Conservation (phyloP, 2,888 invertebrate species). For the Hirtodrosophila trivittata region DNA sequence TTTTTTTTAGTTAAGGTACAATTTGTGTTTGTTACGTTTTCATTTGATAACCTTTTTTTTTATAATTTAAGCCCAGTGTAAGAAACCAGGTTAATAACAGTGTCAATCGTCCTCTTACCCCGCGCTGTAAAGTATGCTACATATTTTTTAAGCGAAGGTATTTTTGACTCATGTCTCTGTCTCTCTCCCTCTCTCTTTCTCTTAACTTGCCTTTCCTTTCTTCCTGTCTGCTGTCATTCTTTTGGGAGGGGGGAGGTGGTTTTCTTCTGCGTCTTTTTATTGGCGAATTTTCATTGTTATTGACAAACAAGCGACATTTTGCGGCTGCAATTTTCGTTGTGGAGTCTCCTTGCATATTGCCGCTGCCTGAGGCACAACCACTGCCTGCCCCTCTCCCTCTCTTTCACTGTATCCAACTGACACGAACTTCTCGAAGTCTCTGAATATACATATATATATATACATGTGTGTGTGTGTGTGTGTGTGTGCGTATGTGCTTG, state of each 20-base stretch:
- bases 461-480: not conserved
- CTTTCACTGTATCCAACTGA: not conserved
- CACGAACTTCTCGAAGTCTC: not conserved
- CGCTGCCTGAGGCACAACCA: conserved; percentile 27
- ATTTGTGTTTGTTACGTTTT: not conserved
- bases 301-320: conserved; percentile 71
- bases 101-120: too few species aligned
- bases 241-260: too few species aligned
- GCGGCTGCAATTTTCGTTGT: conserved; percentile 60
- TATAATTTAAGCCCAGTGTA: too few species aligned
- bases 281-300: conserved; percentile 57
- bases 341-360: conserved; percentile 22
- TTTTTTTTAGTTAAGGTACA: too few species aligned
- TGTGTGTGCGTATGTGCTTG: conserved; percentile 16
- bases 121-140: conserved; percentile 23
- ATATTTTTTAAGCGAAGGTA: too few species aligned
- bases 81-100: too few species aligned
- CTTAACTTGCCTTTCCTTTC: not conserved
- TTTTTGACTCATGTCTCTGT: too few species aligned
- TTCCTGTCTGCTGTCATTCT: not conserved
- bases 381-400: conserved; percentile 1
- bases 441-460: not conserved
- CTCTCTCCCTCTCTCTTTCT: too few species aligned
- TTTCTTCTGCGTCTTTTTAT: conserved; percentile 10
- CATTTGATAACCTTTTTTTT: not conserved